Percentiles rank a stretch among this genome's conserved stretches.
Conservation (phyloP, 1,140 invertebrate genomes). For the Drosophila lini region DNA sequence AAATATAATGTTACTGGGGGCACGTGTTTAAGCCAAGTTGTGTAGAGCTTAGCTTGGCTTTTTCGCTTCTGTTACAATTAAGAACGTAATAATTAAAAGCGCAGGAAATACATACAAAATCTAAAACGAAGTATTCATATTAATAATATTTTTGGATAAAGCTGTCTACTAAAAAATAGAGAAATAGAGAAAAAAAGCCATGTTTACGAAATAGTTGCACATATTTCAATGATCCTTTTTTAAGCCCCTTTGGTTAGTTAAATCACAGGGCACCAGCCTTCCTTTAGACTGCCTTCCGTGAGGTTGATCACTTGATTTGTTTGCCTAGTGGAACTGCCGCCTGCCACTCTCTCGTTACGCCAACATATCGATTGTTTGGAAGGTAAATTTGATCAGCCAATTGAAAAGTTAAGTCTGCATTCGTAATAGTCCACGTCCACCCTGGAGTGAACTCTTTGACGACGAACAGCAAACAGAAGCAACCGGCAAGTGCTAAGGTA, state of each 20-base stretch:
- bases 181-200: neutral
- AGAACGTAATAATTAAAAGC: neutral
- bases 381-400: constrained; percentile 45
- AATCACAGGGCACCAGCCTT: neutral
- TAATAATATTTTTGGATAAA: neutral
- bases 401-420: constrained; percentile 37
- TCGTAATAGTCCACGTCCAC: constrained; percentile 28
- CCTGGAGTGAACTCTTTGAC: constrained; percentile 25
- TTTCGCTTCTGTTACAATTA: neutral
- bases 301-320: constrained; percentile 2
- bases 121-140: neutral
- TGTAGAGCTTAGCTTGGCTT: neutral
- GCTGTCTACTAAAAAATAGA: neutral
- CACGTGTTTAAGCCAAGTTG: constrained; percentile 20
- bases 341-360: constrained; percentile 34
- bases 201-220: neutral
- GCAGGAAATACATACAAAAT: neutral
- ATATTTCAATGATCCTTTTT: neutral
- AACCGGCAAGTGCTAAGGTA: constrained; percentile 25
- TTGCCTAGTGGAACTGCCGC: constrained; percentile 3
- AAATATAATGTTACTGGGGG: constrained; percentile 8
- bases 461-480: constrained; percentile 3
- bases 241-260: neutral
- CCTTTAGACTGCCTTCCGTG: neutral
- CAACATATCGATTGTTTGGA: constrained; percentile 35